Conservation (phyloP, 2,888 invertebrate genomes). For the Branchipolynoe longqiensis region DNA sequence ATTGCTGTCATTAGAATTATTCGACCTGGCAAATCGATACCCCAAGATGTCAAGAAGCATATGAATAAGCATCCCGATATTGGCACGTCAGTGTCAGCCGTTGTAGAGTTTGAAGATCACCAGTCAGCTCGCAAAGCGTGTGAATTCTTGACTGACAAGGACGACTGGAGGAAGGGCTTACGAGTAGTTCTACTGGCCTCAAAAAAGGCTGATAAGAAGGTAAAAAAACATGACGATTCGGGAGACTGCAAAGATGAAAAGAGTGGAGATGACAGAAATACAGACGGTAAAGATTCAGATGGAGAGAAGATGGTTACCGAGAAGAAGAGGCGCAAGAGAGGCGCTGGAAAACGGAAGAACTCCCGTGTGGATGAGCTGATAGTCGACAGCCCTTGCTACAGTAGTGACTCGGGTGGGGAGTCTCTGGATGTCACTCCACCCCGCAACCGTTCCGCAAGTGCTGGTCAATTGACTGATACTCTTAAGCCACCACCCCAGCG, state of each 20-base stretch:
- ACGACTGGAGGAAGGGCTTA: constrained; percentile 81
- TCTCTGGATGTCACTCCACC: not conserved
- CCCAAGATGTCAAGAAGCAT: constrained; percentile 94
- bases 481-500: not conserved
- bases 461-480: constrained; percentile 17
- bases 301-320: constrained; percentile 70
- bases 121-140: constrained; percentile 92
- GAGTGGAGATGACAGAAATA: constrained; percentile 67
- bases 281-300: constrained; percentile 70
- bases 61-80: constrained; percentile 94
- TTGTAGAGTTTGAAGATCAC: constrained; percentile 94
- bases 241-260: constrained; percentile 40
- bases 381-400: constrained; percentile 75
- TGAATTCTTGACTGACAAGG: constrained; percentile 81
- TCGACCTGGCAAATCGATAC: constrained; percentile 93
- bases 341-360: constrained; percentile 67
- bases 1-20: constrained; percentile 93
- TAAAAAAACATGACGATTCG: constrained; percentile 68
- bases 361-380: constrained; percentile 74
- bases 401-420: constrained; percentile 80
- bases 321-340: constrained; percentile 65
- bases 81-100: constrained; percentile 90
- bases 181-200: constrained; percentile 79
- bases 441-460: constrained; percentile 31
- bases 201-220: constrained; percentile 64